phyloP scores from a whole-genome alignment of 2,113 vertebrate species.

The Xiphophorus hellerii region DNA sequence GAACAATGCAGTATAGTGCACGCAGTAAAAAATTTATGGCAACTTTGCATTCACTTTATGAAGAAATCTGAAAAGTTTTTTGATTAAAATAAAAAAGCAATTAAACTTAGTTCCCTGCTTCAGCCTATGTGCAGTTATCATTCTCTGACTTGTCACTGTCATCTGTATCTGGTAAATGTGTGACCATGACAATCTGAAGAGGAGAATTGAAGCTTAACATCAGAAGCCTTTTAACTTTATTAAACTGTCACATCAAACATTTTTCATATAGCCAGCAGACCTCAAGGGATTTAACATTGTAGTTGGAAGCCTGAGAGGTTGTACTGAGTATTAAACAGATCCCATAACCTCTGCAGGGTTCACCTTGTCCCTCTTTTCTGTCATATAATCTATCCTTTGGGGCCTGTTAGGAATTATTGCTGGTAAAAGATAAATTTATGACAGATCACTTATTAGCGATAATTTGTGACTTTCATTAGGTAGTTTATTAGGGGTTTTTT shows the following conservation, averaged over 20 bases:
- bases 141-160: neutral
- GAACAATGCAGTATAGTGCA: no score
- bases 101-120: neutral
- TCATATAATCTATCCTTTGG: no score
- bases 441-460: neutral
- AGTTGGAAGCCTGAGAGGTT: neutral
- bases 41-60: no score
- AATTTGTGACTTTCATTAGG: neutral
- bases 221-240: constrained; percentile 70
- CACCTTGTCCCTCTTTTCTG: neutral
- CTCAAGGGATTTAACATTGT: constrained; percentile 34
- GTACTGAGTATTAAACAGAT: neutral
- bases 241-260: constrained; percentile 59
- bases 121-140: neutral
- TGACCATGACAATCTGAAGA: constrained; percentile 29
- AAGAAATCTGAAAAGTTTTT: no score
- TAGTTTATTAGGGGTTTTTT: neutral
- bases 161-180: constrained; percentile 45
- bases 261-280: constrained; percentile 45
- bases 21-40: no score
- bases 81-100: neutral
- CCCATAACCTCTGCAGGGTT: neutral
- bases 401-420: neutral
- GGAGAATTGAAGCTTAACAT: constrained; percentile 42
- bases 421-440: neutral